Base-by-base conservation (phyloP, 2,113 vertebrate species). In the Neodontobutis hainanensis region DNA sequence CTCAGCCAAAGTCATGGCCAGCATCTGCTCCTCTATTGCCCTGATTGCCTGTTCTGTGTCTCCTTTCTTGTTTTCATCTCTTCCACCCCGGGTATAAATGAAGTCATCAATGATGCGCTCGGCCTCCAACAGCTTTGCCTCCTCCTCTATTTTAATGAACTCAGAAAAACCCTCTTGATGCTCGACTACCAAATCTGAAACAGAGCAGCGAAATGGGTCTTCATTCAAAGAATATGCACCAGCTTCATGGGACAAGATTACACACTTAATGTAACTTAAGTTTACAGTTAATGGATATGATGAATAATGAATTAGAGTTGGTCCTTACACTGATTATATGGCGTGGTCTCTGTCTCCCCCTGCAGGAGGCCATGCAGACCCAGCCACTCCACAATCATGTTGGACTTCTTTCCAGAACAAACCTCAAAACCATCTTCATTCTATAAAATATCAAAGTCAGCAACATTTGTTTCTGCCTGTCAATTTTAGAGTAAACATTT, bases 71-170 rank as follows among this genome's bases (percentile, higher is more conserved):
- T 6, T 68, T n/a, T 9, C 44, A 11, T 73, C 42, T 51, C 32
- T 59, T 2, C 38, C 43, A 44, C 3, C 61, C 78, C 43, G 62
- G 72, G 11, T 56, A 55, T 51, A 73, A 9, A 88, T 90, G 43
- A 90, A 84, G 66, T 94, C 93, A 3, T 96, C 94, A 61, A 99
- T 91, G 35, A 95, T 75, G 38, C 96, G 92, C 34, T 98, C 96
- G 2, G 87, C 93, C 86, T 95, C 91, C 76, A 98, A 95, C 83
- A 97, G 82, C 50, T 94, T 95, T 0, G 96, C 97, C 77, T 96
- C 94, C 81, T 96, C 95, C 6, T 86, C 72, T 0, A 99, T 92
- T 6, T 92, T 81, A 32, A 97, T 91, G 83, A 98, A 80, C 0
- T 91, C 90, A 4, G 91, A 91, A 6, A 67, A 12, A 59, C 85